A percentile compares a stretch with the other conserved stretches of the same genome.
Conservation (phyloP, 2,797 vertebrate genomes). For the Salmo trutta region DNA sequence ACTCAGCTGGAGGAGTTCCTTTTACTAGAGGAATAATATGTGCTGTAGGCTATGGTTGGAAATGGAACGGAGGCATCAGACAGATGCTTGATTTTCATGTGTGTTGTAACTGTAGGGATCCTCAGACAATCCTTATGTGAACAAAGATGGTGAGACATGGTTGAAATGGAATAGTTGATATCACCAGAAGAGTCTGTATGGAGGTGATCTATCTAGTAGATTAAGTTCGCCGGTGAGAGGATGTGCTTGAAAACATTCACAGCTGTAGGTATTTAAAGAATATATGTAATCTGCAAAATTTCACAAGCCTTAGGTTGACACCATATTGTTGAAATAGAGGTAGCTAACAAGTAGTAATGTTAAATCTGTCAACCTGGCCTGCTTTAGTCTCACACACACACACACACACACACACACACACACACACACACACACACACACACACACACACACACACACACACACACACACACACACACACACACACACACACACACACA, state of each 20-base stretch:
- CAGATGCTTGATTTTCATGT: conserved; percentile 37
- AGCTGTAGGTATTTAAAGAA: conserved; percentile 11
- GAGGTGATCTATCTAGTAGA: conserved; percentile 19
- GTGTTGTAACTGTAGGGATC: conserved; percentile 52
- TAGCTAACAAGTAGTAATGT: conserved; percentile 27
- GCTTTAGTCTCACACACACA: conserved; percentile 25
- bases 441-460: conserved; percentile 36
- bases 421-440: conserved; percentile 35
- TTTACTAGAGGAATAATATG: conserved; percentile 63
- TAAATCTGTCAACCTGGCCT: conserved; percentile 4
- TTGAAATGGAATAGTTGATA: conserved; percentile 34
- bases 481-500: conserved; percentile 20
- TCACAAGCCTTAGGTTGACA: neutral
- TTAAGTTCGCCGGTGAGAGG: conserved; percentile 3
- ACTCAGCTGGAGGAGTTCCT: conserved; percentile 65
- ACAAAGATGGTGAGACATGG: conserved; percentile 46
- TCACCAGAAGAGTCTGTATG: conserved; percentile 30
- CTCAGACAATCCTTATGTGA: conserved; percentile 53
- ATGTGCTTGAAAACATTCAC: neutral
- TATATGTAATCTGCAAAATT: neutral
- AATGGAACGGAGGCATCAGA: conserved; percentile 57
- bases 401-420: neutral
- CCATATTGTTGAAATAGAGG: neutral
- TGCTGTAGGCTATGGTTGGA: conserved; percentile 35
- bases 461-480: conserved; percentile 38